A percentile compares a stretch with the other conserved stretches of the same genome.
Conservation (phyloP, 2,797 vertebrate species). For the Ispidina picta region DNA sequence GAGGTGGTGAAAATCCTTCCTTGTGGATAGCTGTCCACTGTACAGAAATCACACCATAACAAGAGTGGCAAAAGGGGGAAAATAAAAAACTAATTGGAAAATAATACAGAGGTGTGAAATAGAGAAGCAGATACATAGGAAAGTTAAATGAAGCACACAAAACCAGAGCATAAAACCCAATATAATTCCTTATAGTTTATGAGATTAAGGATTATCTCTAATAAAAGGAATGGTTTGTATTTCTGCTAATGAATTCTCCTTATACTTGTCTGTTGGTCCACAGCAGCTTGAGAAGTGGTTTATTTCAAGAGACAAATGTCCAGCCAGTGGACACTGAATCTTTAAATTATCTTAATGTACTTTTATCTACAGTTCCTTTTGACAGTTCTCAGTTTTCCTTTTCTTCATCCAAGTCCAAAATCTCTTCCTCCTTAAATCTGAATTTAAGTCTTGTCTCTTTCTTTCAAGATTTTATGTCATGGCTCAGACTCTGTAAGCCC, state of each 20-base stretch:
- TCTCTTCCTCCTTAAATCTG: background rate
- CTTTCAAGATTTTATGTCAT: slow-evolving; percentile 24
- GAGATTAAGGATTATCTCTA: background rate
- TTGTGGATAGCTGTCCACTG: background rate
- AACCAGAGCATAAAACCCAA: background rate
- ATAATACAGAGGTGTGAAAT: background rate
- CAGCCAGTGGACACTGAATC: background rate
- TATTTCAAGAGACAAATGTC: background rate
- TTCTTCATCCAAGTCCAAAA: background rate
- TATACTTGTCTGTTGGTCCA: background rate
- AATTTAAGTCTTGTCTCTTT: background rate
- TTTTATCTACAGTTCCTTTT: background rate
- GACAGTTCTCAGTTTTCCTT: background rate
- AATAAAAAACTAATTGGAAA: background rate
- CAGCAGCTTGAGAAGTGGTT: background rate
- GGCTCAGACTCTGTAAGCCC: background rate
- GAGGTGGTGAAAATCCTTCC: background rate
- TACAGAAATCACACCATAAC: background rate
- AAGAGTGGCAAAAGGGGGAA: background rate
- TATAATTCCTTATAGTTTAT: background rate
- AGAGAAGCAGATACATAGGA: background rate
- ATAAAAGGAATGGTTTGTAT: background rate
- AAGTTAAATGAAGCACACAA: background rate
- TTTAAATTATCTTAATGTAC: background rate
- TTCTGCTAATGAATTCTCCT: background rate